Evolutionary conservation across 1,140 invertebrate genomes (phyloP).

Genomic region (Drosophila pseudoananassae): DNA sequence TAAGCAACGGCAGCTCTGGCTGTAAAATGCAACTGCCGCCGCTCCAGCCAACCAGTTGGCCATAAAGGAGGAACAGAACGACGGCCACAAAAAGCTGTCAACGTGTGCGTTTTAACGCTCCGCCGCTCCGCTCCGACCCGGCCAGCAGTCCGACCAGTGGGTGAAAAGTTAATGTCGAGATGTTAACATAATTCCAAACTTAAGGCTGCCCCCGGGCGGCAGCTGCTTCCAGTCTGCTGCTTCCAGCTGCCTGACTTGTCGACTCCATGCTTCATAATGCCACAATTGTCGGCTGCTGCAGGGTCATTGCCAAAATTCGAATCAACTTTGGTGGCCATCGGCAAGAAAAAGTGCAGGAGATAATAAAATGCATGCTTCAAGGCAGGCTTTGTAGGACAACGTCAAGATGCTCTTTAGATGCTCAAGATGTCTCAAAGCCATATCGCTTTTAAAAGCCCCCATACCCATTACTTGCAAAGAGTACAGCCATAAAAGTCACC

Average conservation of each 20-base stretch:
- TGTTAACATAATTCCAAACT: constrained; percentile 16
- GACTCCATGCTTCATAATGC: constrained; percentile 10
- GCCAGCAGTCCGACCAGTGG: constrained; percentile 29
- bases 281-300: constrained; percentile 41
- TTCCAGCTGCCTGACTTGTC: constrained; percentile 48
- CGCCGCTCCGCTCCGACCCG: constrained; percentile 38
- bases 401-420: neutral
- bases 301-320: constrained; percentile 67
- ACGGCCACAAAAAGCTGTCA: constrained; percentile 64
- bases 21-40: constrained; percentile 44
- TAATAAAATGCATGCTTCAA: neutral
- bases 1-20: constrained; percentile 56
- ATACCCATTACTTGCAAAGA: neutral
- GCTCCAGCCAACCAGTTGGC: constrained; percentile 25
- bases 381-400: neutral
- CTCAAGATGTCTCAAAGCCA: neutral
- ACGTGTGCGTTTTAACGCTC: constrained; percentile 79
- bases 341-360: constrained; percentile 12
- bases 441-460: neutral
- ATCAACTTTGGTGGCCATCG: constrained; percentile 70
- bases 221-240: constrained; percentile 51
- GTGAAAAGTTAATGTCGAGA: constrained; percentile 42
- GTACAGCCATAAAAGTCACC: neutral
- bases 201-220: constrained; percentile 31
- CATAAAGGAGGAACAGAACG: constrained; percentile 22